Percentiles rank a stretch among this genome's conserved stretches.
Evolutionary conservation across 2,113 vertebrate species (phyloP).

Genomic region (Forbesichthys papilliferus): DNA sequence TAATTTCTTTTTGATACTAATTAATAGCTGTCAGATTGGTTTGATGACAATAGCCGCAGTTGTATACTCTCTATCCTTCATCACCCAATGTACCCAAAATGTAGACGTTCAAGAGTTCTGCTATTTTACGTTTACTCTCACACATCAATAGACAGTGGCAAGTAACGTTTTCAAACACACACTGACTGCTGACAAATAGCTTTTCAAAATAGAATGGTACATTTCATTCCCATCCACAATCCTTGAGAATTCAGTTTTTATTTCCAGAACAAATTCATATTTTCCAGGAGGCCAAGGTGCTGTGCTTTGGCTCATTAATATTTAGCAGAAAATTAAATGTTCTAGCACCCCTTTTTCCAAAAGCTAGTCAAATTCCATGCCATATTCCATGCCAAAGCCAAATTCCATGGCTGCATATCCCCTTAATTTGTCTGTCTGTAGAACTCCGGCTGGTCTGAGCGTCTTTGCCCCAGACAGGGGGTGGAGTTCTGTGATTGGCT

Average conservation of each 20-base stretch:
- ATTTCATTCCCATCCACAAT: slow-evolving; percentile 8
- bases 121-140: slow-evolving; percentile 27
- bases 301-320: slow-evolving; percentile 24
- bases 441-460: slow-evolving; percentile 30
- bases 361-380: slow-evolving; percentile 6
- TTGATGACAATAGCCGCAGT: too few species aligned
- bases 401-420: slow-evolving; percentile 30
- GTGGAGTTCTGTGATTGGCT: not conserved
- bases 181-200: too few species aligned
- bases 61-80: too few species aligned
- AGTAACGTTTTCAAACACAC: slow-evolving; percentile 13
- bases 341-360: slow-evolving; percentile 5
- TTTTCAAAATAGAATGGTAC: not conserved
- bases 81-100: slow-evolving; percentile 26
- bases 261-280: slow-evolving; percentile 9
- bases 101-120: slow-evolving; percentile 22
- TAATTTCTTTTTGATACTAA: too few species aligned
- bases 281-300: not conserved
- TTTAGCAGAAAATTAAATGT: slow-evolving; percentile 25
- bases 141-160: slow-evolving; percentile 11
- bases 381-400: slow-evolving; percentile 10
- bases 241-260: slow-evolving; percentile 6
- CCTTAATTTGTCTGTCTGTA: slow-evolving; percentile 30
- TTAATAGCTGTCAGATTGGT: too few species aligned
- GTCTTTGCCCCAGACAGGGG: slow-evolving; percentile 35